phyloP scores from a whole-genome alignment of 2,888 invertebrate species.

The Endotricha flammealis region DNA sequence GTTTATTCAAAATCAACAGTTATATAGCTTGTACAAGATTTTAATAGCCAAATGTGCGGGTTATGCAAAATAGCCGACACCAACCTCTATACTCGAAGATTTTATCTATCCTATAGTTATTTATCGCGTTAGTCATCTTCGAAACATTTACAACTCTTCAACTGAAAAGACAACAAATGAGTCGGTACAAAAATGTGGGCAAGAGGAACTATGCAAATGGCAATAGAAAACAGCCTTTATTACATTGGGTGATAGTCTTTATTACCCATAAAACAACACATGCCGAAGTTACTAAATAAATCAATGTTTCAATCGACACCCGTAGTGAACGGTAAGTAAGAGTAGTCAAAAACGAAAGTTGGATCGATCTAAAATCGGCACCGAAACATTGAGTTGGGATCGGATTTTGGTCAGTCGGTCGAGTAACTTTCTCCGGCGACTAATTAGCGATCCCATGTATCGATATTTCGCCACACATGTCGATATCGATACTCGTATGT shows the following conservation, averaged over 20 bases:
- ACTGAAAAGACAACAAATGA: slow-evolving; percentile 14
- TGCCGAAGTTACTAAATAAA: slow-evolving; percentile 43
- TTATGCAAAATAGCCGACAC: slow-evolving; percentile 1
- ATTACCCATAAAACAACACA: slow-evolving; percentile 11
- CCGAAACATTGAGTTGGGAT: slow-evolving; percentile 62
- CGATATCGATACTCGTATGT: slow-evolving; percentile 53
- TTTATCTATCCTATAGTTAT: slow-evolving; percentile 1
- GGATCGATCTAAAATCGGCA: slow-evolving; percentile 73
- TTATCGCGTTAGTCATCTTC: slow-evolving; percentile 8
- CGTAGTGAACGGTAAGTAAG: slow-evolving; percentile 61
- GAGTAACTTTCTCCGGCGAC: slow-evolving; percentile 68
- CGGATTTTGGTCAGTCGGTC: slow-evolving; percentile 74
- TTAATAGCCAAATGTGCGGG: background rate
- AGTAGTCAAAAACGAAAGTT: slow-evolving; percentile 78
- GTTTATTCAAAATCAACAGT: background rate
- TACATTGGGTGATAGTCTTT: too few species aligned
- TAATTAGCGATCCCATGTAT: slow-evolving; percentile 67
- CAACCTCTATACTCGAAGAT: background rate
- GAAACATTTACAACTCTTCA: slow-evolving; percentile 19
- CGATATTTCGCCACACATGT: slow-evolving; percentile 55
- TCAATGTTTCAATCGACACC: slow-evolving; percentile 45
- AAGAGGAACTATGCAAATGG: slow-evolving; percentile 20
- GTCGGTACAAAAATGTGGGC: slow-evolving; percentile 22
- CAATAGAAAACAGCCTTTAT: too few species aligned
- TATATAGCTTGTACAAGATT: background rate